Evolutionary conservation across 2,888 invertebrate genomes (phyloP), one percentile per base, ranked within the genome.

Genomic region (Smittia sp.): DNA sequence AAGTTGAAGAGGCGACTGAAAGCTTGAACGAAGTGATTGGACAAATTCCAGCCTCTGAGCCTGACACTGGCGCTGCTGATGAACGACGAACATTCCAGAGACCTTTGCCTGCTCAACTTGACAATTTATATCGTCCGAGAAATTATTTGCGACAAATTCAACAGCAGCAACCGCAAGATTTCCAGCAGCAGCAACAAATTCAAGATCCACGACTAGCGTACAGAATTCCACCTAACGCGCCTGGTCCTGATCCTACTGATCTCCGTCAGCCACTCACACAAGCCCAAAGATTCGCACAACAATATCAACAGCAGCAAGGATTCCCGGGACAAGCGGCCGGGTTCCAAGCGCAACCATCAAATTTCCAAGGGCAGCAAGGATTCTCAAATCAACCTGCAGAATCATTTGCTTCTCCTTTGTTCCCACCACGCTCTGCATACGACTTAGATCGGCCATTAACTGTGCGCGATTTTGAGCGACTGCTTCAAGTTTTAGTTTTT

Each of bases 381-480:
- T 79, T 80, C n/a, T 77, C 76, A 32, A 76, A 76, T 15, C 77
- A 76, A 54, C 63, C 63, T 27, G 76, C 76, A 77, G 75, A 81
- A 79, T 77, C 83, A 75, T 7, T 76, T 74, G 77, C 77, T 65
- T 24, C 54, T 41, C 68, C 63, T 24, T 39, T 52, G 15, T 65
- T 67, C n/a, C 85, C 85, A 41, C 80, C 81, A 0, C 85, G 86
- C 74, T 84, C 85, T 3, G 80, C 80, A 1, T 77, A 82, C 74
- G 84, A 85, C 1, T 89, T 89, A 62, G 85, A 87, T 66, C 86
- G 90, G 9, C 90, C 90, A 6, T 86, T 90, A 1, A 90, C 90
- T 78, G 88, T 89, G 1, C 85, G 87, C 77, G 90, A 91, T 78
- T 87, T 90, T 75, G 89, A 89, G 78, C 84, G 87, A 66, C 80